These are phyloP conservation scores for Gymnopithys bicolor DNA, from an alignment of 2,797 vertebrate genomes.

Conservation along the genomic window DNA sequence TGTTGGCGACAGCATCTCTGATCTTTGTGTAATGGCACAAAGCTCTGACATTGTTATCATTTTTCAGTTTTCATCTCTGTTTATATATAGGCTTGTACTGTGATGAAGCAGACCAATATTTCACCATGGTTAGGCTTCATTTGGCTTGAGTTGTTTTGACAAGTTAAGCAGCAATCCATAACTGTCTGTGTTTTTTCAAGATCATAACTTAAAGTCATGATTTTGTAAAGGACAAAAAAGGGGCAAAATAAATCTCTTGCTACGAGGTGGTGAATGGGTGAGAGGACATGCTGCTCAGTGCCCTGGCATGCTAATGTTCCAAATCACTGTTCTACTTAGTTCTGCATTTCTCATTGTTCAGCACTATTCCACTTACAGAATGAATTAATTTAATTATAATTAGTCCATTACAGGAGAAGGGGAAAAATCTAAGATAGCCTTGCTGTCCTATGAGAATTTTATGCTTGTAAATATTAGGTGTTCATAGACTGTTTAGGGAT, in stretches of 20 bases:
- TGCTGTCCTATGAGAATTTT: background rate
- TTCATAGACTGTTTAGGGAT: background rate
- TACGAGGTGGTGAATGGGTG: background rate
- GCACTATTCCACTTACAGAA: background rate
- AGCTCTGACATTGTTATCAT: background rate
- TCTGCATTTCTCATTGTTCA: background rate
- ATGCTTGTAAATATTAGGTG: background rate
- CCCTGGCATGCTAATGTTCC: background rate
- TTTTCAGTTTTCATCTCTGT: slow-evolving; percentile 1
- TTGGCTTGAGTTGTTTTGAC: slow-evolving; percentile 45
- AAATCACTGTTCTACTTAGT: background rate
- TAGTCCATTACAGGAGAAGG: background rate
- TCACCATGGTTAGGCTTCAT: slow-evolving; percentile 37
- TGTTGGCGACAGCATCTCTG: background rate
- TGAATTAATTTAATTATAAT: background rate
- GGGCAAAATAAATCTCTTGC: slow-evolving; percentile 46
- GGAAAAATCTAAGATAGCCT: background rate
- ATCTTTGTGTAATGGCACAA: background rate
- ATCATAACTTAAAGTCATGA: slow-evolving; percentile 26
- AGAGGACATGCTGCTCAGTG: background rate
- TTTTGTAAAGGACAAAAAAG: slow-evolving; percentile 54
- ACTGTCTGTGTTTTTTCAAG: slow-evolving; percentile 28
- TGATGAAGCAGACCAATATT: slow-evolving; percentile 16
- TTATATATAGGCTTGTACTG: slow-evolving; percentile 13
- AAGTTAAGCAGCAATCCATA: slow-evolving; percentile 39